Percentiles rank a stretch among this genome's conserved stretches.
Conservation (phyloP, 2,113 vertebrate genomes). For the Aythya baeri region DNA sequence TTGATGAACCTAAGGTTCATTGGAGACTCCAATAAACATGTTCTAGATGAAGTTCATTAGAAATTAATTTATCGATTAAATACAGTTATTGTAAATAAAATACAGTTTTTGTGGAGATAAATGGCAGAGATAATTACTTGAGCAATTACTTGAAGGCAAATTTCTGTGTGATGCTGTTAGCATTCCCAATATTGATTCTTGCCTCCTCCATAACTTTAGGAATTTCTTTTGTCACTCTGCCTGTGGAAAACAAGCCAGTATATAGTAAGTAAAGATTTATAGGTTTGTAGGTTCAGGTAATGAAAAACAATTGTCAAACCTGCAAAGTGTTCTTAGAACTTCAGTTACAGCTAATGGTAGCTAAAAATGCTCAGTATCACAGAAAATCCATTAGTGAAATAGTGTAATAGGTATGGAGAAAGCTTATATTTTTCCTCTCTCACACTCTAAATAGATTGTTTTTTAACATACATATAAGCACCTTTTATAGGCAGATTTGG, state of each 20-base stretch:
- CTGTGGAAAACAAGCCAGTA: background rate
- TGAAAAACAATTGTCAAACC: background rate
- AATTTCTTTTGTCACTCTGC: background rate
- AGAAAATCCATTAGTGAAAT: background rate
- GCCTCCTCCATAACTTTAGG: background rate
- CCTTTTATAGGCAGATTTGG: background rate
- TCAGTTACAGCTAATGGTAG: background rate
- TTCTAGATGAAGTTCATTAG: background rate
- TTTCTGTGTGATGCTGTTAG: background rate
- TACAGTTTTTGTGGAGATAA: background rate
- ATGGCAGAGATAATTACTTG: background rate
- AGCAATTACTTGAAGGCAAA: background rate
- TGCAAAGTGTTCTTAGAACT: background rate
- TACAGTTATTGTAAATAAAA: background rate
- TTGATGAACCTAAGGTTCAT: background rate
- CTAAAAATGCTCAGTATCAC: background rate
- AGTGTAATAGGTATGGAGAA: background rate
- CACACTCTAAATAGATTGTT: background rate
- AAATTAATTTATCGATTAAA: background rate
- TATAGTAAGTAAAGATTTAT: background rate
- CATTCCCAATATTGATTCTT: background rate
- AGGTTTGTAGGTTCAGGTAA: background rate
- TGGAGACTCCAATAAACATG: background rate
- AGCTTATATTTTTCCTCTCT: background rate
- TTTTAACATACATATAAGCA: background rate